These are phyloP conservation scores for Drosophila seclusa DNA, from an alignment of 2,888 invertebrate genomes.

Conservation along the genomic window DNA sequence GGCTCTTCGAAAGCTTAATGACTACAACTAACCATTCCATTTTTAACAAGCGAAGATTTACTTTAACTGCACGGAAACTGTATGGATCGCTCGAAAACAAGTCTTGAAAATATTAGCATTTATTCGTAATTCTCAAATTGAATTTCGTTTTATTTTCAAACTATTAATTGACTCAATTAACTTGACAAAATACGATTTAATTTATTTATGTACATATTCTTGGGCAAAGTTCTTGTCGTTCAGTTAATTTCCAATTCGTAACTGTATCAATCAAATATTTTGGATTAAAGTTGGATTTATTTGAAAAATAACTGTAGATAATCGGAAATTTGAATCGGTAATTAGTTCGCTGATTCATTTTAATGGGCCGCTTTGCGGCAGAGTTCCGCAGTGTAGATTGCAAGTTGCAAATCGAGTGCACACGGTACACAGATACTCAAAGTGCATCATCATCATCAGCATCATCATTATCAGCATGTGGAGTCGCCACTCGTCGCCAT, in stretches of 20 bases:
- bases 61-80: neutral
- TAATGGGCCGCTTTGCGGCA: neutral
- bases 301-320: neutral
- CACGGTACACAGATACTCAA: neutral
- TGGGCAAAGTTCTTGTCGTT: no score
- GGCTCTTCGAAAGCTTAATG: neutral
- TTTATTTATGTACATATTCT: neutral
- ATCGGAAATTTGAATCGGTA: neutral
- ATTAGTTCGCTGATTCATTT: neutral
- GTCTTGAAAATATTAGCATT: neutral
- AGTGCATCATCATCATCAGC: neutral
- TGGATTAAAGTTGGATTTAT: neutral
- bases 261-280: neutral
- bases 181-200: neutral
- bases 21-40: neutral
- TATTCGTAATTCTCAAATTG: neutral
- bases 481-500: constrained; percentile 34
- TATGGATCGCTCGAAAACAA: neutral
- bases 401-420: constrained; percentile 7
- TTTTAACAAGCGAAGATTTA: neutral
- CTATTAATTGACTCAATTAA: neutral
- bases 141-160: neutral
- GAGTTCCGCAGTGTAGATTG: neutral
- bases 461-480: neutral
- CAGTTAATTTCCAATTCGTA: neutral